Base-by-base conservation (phyloP, 2,113 vertebrate genomes). In the Scolopax mira region DNA sequence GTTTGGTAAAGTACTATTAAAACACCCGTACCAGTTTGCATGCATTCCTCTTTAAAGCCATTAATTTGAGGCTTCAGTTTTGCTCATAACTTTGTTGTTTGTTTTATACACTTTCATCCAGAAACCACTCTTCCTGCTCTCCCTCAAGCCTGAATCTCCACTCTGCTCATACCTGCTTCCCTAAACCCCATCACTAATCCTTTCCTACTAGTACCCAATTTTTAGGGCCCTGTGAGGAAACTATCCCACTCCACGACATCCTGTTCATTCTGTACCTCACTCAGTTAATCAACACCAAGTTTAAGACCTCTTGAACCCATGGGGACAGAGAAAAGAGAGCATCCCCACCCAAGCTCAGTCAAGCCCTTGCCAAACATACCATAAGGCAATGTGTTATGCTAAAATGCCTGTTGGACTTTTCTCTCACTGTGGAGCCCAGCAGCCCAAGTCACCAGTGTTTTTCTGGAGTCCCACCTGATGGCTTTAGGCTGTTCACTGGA, bases 321-420 rank as follows among this genome's bases (percentile, higher is more conserved):
- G 17, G n/a, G 82, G 52, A 39, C 8, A 37, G 72, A 69, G 16
- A 75, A 66, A 4, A 33, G 19, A 31, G 9, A 73, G 8, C 7
- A 9, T 31, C 10, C 33, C 31, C 31, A 52, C 35, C n/a, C n/a
- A 44, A 75, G 44, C 4, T 51, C 4, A 16, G 11, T 8, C 44
- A 91, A 57, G 51, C 41, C 51, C 61, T 78, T 79, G 30, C 15
- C 87, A 70, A 62, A 46, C 1, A 0, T 27, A 14, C 39, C 14
- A 3, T 16, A 25, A 65, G 24, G n/a, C 0, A 0, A 6, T 14
- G 39, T 30, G 31, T 65, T n/a, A 11, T 0, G 1, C 18, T 27
- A 58, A 58, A 41, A 57, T 7, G 11, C 1, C 0, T 10, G 30
- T 7, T 4, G 3, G 66, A 41, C 54, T 14, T 46, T 60, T 49